Evolutionary conservation across 92 coral and sea anemone species (phyloP), one percentile per base, ranked within the genome.

Genomic region (Zoanthus solanderi): DNA sequence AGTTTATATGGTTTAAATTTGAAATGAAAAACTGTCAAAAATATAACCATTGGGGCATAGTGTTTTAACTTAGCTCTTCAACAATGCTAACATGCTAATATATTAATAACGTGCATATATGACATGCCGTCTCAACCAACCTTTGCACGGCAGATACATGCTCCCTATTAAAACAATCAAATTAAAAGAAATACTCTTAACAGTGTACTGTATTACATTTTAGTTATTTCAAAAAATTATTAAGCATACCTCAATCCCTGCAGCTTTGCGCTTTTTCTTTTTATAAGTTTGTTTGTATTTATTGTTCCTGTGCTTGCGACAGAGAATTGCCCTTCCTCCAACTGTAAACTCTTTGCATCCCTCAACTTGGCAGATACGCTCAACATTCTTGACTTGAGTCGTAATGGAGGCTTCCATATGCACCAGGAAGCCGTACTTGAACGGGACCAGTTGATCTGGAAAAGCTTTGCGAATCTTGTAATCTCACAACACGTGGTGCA

Each of bases 251-350:
- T 93, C 98, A 0, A 87, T 72, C 46, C 98, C 96, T 12, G 92
- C 93, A 12, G 98, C 94, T 71, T 92, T 87, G 52, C 96, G 94
- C 81, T 94, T 97, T 90, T 95, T 97, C 95, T 95, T 97, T 88
- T 97, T 97, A 86, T 97, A 97, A 89, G 94, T 97, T 83, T 97
- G 99, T 84, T 97, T 97, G 95, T 97, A 97, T 79, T 94, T 97
- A 74, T 94, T 95, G 94, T 97, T 96, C 63, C 99, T 92, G 63
- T 97, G 99, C 89, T 95, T 97, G 86, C 99, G 96, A 85, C 99
- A 97, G 66, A 97, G 83, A 11, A 96, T 88, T 6, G 98, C 96
- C 69, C 98, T 78, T 61, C 93, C 93, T 6, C 99, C 98, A 2
- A 97, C 99, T 18, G 98, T 97, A 57, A 94, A 84, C 53, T 97